Evolutionary conservation across 1,140 invertebrate genomes (phyloP), one percentile per base, ranked within the genome.

Genomic region (Atta colombica): DNA sequence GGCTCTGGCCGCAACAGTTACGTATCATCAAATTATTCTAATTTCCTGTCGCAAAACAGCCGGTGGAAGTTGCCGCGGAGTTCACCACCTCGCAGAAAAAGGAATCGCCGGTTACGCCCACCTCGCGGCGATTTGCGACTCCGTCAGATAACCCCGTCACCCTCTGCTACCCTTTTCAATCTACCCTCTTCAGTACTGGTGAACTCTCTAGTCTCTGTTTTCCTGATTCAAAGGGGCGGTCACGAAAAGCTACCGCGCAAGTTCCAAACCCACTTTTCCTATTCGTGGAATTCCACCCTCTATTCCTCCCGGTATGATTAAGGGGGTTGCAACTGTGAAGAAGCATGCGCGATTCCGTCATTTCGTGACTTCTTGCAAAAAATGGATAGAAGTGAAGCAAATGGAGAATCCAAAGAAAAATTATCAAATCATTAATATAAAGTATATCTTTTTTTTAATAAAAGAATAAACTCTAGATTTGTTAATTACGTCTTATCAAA

Each of bases 11-110:
- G 94, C 94, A 95, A 95, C 94, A 95, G 95, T 95, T 95, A 95
- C 95, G 94, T 94, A 95, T 95, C 91, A 95, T 95, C 92, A 93
- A 94, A 95, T 95, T 95, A 95, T 95, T 95, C 92, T 95, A 95
- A 95, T 95, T 95, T 94, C 92, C 91, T 78, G 49, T 58, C 71
- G 93, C 94, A 95, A 95, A 95, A 95, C 94, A 90, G 72, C 77
- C 58, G 21, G 35, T 58, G 63, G 77, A 89, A 90, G 85, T 90
- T 72, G 72, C 31, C 72, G 80, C 80, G 12, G 63, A 89, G 89
- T 89, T 89, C 61, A 71, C 85, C 58, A 39, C 77, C 60, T 89
- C 65, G 49, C 55, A 85, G 85, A 89, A 89, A 91, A 91, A 88
- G 89, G 87, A 87, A 89, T 65, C 72, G 66, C 82, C 66, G 78